Conservation (phyloP, 2,888 invertebrate species). For the Aricia artaxerxes region DNA sequence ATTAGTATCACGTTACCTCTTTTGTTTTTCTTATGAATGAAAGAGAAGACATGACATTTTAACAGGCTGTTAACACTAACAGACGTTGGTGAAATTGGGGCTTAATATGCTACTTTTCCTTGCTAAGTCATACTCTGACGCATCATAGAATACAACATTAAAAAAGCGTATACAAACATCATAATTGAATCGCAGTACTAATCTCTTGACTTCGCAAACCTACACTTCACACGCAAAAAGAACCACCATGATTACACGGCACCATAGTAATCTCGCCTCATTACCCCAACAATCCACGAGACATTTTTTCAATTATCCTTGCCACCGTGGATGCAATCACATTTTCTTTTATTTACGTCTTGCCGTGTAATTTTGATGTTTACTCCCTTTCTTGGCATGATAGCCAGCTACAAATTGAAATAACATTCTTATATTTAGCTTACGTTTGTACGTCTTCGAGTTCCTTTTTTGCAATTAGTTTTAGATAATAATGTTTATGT, state of each 20-base stretch:
- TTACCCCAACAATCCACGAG: conserved; percentile 67
- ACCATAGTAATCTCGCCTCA: conserved; percentile 59
- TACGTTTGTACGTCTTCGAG: background rate
- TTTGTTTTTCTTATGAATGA: too few relatives aligned
- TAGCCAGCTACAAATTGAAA: background rate
- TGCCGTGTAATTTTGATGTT: conserved; percentile 56
- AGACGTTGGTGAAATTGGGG: too few relatives aligned
- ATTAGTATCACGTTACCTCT: too few relatives aligned
- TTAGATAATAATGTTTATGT: too few relatives aligned
- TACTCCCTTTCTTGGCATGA: conserved; percentile 39
- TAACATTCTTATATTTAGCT: background rate
- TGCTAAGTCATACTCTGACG: background rate
- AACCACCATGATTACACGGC: conserved; percentile 40
- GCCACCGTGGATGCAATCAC: conserved; percentile 66
- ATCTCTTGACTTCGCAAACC: background rate
- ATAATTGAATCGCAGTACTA: background rate
- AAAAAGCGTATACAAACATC: background rate
- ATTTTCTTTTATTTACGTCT: conserved; percentile 58
- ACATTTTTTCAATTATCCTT: conserved; percentile 74
- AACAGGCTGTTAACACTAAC: too few relatives aligned
- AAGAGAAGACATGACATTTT: too few relatives aligned
- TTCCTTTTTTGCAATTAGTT: too few relatives aligned
- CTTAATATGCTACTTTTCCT: background rate
- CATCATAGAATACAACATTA: background rate
- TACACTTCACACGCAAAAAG: conserved; percentile 8